These are phyloP conservation scores for Nemurella pictetii DNA, from an alignment of 2,888 invertebrate genomes.

Conservation along the genomic window DNA sequence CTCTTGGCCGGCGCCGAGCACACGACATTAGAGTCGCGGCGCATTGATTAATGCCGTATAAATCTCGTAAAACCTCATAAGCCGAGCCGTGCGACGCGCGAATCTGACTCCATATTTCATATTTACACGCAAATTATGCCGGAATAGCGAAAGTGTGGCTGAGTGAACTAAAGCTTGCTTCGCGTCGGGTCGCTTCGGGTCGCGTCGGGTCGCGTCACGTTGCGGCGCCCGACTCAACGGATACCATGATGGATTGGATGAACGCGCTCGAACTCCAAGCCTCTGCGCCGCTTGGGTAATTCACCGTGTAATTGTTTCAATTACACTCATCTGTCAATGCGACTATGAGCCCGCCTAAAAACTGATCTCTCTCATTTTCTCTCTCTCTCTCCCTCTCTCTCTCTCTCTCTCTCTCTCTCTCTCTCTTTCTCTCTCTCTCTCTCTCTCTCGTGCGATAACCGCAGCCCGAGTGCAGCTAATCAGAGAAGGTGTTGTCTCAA, in stretches of 20 bases:
- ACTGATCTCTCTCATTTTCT: too few relatives aligned
- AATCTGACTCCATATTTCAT: neutral
- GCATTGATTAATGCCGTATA: neutral
- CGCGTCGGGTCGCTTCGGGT: too few relatives aligned
- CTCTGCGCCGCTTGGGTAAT: neutral
- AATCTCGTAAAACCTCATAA: neutral
- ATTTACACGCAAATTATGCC: neutral
- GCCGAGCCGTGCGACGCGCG: neutral
- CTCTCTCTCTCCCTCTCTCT: too few relatives aligned
- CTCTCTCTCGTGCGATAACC: too few relatives aligned
- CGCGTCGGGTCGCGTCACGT: neutral
- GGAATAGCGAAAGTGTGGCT: neutral
- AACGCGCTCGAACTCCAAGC: neutral
- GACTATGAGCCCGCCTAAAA: too few relatives aligned
- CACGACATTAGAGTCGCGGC: neutral
- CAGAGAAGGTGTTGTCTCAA: neutral
- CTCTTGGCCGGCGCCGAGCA: neutral
- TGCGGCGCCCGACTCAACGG: neutral
- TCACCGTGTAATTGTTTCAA: slow-evolving; percentile 35
- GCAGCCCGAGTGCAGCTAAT: slow-evolving; percentile 9
- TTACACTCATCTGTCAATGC: slow-evolving; percentile 36
- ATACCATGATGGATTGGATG: neutral
- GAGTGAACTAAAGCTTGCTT: neutral
- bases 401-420: too few relatives aligned
- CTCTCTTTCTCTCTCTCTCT: too few relatives aligned